Evolutionary conservation across 2,888 invertebrate genomes (phyloP).

Genomic region (Melangyna quadrimaculata): DNA sequence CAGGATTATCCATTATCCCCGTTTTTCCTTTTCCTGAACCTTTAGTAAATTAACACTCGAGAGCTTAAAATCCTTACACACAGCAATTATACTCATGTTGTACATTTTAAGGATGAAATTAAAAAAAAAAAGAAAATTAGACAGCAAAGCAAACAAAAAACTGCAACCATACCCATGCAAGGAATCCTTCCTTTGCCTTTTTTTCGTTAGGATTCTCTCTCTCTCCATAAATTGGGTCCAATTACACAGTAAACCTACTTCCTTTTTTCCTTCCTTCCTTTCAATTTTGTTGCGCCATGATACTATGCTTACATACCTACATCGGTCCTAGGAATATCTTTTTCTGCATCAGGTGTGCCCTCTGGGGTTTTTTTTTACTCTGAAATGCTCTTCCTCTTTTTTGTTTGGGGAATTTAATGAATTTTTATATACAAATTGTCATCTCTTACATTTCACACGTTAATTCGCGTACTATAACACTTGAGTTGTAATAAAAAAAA

Average conservation of each 20-base stretch:
- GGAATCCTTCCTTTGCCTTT: constrained; percentile 11
- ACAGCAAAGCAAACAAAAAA: background rate
- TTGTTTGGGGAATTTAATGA: constrained; percentile 47
- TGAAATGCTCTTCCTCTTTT: background rate
- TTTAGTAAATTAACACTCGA: constrained; percentile 68
- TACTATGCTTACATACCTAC: no score
- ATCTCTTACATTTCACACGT: constrained; percentile 61
- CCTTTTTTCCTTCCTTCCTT: constrained; percentile 21
- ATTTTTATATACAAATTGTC: constrained; percentile 68
- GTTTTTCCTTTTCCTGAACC: background rate
- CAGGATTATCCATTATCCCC: constrained; percentile 49
- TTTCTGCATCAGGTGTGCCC: constrained; percentile 6
- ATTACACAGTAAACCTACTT: constrained; percentile 66
- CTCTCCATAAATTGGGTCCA: constrained; percentile 63
- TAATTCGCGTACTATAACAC: constrained; percentile 22
- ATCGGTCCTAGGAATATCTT: background rate
- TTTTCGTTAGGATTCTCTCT: constrained; percentile 24
- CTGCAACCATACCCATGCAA: background rate
- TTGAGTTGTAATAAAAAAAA: background rate
- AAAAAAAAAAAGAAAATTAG: background rate
- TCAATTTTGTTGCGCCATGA: background rate
- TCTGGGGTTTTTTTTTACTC: background rate
- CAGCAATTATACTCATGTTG: constrained; percentile 55
- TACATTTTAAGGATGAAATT: constrained; percentile 15
- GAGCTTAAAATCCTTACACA: constrained; percentile 56